Base-by-base conservation (phyloP, 1,140 invertebrate species). In the Listronotus oregonensis region DNA sequence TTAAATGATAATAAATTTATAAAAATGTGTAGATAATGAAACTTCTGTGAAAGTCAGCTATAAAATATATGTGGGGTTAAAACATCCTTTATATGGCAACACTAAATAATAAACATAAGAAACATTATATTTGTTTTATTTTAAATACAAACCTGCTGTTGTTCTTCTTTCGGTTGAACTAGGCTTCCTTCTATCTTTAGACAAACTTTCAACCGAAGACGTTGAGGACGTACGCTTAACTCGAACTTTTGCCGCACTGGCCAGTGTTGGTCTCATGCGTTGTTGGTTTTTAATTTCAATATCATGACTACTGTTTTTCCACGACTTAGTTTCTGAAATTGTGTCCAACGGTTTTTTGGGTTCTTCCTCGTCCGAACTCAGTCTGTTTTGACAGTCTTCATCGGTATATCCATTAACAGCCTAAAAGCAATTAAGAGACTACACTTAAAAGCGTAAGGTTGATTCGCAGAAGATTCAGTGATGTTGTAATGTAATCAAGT, bases 391-490 rank as follows among this genome's bases (percentile, higher is more conserved):
- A 1, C 73, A 74, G 14, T 82, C 81, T 52, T 82, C 82, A 50
- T 82, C 81, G 0, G 81, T 80, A 60, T 82, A 83, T n/a, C 81
- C 82, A 54, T 82, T 82, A 0, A 83, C 79, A 10, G 80, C 82
- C 43, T 54, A 27, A 49, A 44, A 44, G 7, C 10, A 44, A 44
- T 44, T 42, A n/a, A n/a, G n/a, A n/a, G n/a, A 8, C 12, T 39
- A 7, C 37, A 8, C 12, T 39, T 8, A 39, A 39, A 39, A 8
- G 12, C 7, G 7, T 39, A 39, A 39, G 12, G n/a, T n/a, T n/a
- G n/a, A n/a, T n/a, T n/a, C n/a, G n/a, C n/a, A n/a, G n/a, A n/a
- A n/a, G n/a, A n/a, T n/a, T n/a, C n/a, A n/a, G n/a, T n/a, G n/a
- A n/a, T n/a, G n/a, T n/a, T n/a, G n/a, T n/a, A n/a, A n/a, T n/a